Evolutionary conservation across 2,888 invertebrate genomes (phyloP), one percentile per base, ranked within the genome.

Genomic region (Torymus tubicola): DNA sequence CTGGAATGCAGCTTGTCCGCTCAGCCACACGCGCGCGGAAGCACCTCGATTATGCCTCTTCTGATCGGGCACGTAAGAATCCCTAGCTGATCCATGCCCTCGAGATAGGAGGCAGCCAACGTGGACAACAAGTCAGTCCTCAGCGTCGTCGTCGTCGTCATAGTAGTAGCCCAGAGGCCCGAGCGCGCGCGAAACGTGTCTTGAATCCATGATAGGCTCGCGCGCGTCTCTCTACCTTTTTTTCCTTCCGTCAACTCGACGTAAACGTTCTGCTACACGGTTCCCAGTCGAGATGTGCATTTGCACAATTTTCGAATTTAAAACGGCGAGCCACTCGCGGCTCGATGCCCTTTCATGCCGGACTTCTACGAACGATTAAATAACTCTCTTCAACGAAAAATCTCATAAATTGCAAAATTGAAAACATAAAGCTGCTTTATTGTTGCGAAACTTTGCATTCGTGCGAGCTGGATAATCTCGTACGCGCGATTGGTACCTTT

Each of bases 181-280:
- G 21, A 8, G 8, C 18, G 70, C 50, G 64, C 72, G 67, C 61
- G 31, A 61, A 77, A 84, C 83, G 83, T 84, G 84, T 81, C 82
- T 77, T 71, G 84, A 79, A 81, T 84, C 69, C 70, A 65, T 50
- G 73, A 83, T 84, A 58, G 58, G 55, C 61, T 61, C 65, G 12
- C 64, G 70, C 57, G 72, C 16, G 68, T 70, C 50, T 81, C 21
- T 64, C 42, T n/a, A 16, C n/a, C 55, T 55, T 57, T 63, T 69
- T 58, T 18, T 53, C 53, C 53, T 65, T 42, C 8, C 50, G 55
- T 68, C 68, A 60, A 58, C 55, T 42, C 53, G 21, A 64, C 24
- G 74, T 21, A 74, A 74, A 67, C 18, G 55, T 10, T 21, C 42
- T 42, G 42, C 8, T 10, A 10, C 31, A 14, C 63, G 55, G n/a